Conservation (phyloP, 2,113 vertebrate species). For the Rafetus swinhoei region DNA sequence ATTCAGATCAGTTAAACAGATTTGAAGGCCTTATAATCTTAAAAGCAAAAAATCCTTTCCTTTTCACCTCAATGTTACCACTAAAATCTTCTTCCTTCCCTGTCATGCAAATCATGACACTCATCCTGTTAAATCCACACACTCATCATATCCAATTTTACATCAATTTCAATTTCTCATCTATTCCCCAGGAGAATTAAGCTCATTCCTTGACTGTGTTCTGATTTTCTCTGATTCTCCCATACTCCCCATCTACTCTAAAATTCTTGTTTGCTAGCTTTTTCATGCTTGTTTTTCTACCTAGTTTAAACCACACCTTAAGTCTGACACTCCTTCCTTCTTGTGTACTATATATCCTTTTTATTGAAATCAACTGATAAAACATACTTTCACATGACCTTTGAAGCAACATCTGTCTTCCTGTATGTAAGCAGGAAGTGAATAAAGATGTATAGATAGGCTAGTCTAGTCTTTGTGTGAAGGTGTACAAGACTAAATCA, state of each 20-base stretch:
- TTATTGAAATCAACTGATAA: not conserved
- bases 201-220: not conserved
- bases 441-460: too few relatives aligned
- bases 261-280: not conserved
- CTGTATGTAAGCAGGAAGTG: too few relatives aligned
- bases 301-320: not conserved
- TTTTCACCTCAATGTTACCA: not conserved
- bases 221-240: not conserved
- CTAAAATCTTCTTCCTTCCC: not conserved
- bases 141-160: not conserved
- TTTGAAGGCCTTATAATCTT: not conserved
- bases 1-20: not conserved
- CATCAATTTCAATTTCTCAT: not conserved
- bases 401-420: not conserved
- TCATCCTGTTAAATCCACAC: not conserved
- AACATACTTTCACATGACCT: rapidly evolving
- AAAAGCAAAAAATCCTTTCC: not conserved
- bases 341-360: not conserved
- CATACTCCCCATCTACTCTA: not conserved
- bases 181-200: not conserved
- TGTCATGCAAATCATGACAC: not conserved
- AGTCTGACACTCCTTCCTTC: not conserved
- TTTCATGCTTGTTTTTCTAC: not conserved
- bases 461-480: not conserved
- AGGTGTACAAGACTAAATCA: not conserved